Evolutionary conservation across 2,797 vertebrate species (phyloP).

Genomic region (Glyptemys insculpta): DNA sequence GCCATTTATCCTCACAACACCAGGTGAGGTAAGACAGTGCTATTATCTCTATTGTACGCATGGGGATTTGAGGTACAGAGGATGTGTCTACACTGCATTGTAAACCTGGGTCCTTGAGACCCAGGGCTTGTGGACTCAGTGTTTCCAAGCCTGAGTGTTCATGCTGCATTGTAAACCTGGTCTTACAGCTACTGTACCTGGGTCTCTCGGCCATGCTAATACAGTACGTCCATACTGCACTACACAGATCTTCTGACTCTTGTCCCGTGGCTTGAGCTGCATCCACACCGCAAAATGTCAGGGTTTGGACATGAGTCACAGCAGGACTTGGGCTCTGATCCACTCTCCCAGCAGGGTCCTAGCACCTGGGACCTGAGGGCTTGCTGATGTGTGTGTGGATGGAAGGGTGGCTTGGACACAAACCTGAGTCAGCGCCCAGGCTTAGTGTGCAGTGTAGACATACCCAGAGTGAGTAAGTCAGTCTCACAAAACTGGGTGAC

Average conservation of each 20-base stretch:
- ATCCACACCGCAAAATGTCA: background rate
- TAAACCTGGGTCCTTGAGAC: background rate
- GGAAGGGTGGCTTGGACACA: too few relatives aligned
- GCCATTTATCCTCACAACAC: background rate
- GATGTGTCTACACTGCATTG: background rate
- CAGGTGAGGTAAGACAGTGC: background rate
- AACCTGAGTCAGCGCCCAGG: too few relatives aligned
- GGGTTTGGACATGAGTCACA: background rate
- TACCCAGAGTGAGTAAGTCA: too few relatives aligned
- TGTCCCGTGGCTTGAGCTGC: background rate
- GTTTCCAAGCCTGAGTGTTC: background rate
- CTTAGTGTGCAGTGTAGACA: background rate
- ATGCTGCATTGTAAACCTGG: background rate
- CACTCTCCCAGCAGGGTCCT: background rate
- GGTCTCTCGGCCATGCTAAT: background rate
- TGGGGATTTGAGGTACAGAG: background rate
- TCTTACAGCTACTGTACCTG: background rate
- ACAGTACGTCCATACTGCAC: background rate
- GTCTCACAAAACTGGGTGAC: too few relatives aligned
- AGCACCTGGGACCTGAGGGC: background rate
- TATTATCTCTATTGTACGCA: background rate
- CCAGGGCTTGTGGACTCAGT: background rate
- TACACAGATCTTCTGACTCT: background rate
- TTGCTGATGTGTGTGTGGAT: background rate
- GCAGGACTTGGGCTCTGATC: background rate